Conservation (phyloP, 1,140 invertebrate genomes). For the Drepana arcuata region DNA sequence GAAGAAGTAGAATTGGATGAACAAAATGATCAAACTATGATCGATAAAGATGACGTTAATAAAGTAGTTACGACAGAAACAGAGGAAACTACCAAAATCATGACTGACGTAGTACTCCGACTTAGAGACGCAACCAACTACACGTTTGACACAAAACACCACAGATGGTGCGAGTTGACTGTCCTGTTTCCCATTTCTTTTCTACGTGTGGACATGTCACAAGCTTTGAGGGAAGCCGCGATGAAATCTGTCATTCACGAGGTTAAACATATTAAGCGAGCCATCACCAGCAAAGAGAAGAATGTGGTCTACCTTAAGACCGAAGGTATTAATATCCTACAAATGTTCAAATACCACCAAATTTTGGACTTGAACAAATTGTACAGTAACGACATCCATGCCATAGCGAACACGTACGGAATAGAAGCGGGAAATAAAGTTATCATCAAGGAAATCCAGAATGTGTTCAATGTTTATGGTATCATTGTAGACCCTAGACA, state of each 20-base stretch:
- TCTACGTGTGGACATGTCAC: conserved; percentile 82
- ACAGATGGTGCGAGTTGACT: conserved; percentile 71
- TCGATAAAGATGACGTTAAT: conserved; percentile 30
- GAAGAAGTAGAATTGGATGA: conserved; percentile 47
- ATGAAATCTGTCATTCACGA: conserved; percentile 84
- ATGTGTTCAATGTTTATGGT: conserved; percentile 96
- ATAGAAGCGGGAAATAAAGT: conserved; percentile 95
- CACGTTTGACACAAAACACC: conserved; percentile 79
- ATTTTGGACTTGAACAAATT: conserved; percentile 89
- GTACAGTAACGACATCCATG: conserved; percentile 96
- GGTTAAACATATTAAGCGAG: conserved; percentile 85
- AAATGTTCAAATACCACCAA: conserved; percentile 88
- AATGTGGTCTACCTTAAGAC: conserved; percentile 84
- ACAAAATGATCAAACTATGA: conserved; percentile 20
- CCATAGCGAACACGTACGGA: conserved; percentile 91
- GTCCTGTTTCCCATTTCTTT: conserved; percentile 77
- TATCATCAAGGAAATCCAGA: conserved; percentile 91
- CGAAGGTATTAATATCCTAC: conserved; percentile 94
- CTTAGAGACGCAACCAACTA: conserved; percentile 76
- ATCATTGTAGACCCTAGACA: conserved; percentile 96
- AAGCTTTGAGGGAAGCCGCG: conserved; percentile 83
- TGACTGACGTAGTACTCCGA: conserved; percentile 50
- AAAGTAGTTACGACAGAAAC: conserved; percentile 47
- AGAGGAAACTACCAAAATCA: conserved; percentile 34
- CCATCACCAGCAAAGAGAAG: conserved; percentile 81